Conservation (phyloP, 2,113 vertebrate genomes). For the Noctilio leporinus region DNA sequence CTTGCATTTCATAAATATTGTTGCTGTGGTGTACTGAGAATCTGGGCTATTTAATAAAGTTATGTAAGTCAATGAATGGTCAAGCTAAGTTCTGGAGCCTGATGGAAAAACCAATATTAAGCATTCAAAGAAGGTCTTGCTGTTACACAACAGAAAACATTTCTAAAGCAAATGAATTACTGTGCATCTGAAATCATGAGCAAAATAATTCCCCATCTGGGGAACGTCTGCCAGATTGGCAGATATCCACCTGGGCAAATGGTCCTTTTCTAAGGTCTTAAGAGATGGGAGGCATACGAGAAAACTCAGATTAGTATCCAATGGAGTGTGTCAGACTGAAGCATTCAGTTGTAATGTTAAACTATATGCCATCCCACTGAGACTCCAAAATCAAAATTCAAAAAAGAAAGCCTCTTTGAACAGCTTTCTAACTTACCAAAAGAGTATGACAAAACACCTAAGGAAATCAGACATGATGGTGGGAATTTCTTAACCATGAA, state of each 20-base stretch:
- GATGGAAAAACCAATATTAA: slow-evolving; percentile 1
- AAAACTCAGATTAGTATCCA: slow-evolving; percentile 33
- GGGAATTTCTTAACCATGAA: slow-evolving; percentile 40
- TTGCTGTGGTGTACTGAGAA: background rate
- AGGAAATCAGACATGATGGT: slow-evolving; percentile 43
- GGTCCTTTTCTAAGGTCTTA: background rate
- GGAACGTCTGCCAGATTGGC: slow-evolving; percentile 19
- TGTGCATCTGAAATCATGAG: slow-evolving; percentile 30
- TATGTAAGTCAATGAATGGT: background rate
- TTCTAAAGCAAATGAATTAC: slow-evolving; percentile 7
- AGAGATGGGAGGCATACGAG: slow-evolving; percentile 2
- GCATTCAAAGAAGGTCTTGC: background rate
- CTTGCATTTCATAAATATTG: slow-evolving; percentile 38
- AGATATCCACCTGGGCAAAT: background rate
- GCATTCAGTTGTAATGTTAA: background rate
- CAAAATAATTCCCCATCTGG: slow-evolving; percentile 37
- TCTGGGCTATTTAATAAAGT: slow-evolving; percentile 18
- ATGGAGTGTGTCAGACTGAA: background rate
- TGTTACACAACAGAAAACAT: background rate
- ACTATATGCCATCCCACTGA: background rate
- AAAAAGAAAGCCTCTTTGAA: slow-evolving; percentile 29
- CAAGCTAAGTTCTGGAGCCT: slow-evolving; percentile 34
- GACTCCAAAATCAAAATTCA: slow-evolving; percentile 43
- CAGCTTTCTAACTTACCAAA: slow-evolving; percentile 12
- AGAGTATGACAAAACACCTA: background rate